A percentile compares a stretch with the other conserved stretches of the same genome.
These are phyloP conservation scores for Spea bombifrons DNA, from an alignment of 2,113 vertebrate species.

Conservation along the genomic window DNA sequence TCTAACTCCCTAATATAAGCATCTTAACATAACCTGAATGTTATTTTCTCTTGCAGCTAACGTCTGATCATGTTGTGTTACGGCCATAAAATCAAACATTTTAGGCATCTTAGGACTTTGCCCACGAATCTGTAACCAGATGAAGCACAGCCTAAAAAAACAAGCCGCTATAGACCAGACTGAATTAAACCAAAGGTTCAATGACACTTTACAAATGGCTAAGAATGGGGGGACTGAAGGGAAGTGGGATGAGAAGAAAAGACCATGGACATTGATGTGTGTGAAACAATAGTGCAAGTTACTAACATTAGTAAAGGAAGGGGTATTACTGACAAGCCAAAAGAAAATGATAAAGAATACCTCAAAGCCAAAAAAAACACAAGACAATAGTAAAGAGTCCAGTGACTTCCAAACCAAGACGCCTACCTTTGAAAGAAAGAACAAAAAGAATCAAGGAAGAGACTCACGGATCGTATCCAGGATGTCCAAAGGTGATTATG, in stretches of 20 bases:
- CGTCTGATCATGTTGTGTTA: no score
- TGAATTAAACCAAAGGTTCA: neutral
- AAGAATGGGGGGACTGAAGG: neutral
- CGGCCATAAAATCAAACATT: no score
- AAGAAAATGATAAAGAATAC: neutral
- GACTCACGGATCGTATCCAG: neutral
- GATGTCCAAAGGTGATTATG: conserved; percentile 6
- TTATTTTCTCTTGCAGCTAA: no score
- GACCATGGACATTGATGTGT: neutral
- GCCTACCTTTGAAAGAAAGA: conserved; percentile 7
- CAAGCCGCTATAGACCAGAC: conserved; percentile 4
- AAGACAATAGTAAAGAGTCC: neutral
- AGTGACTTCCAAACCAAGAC: neutral
- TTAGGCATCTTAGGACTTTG: no score
- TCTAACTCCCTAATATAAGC: no score
- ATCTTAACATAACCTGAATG: no score
- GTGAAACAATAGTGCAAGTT: neutral
- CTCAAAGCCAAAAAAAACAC: neutral
- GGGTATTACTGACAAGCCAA: neutral
- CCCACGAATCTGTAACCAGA: neutral
- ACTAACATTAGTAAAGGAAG: neutral
- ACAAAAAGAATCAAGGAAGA: neutral
- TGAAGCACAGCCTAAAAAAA: conserved; percentile 11
- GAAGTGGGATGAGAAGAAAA: conserved; percentile 1
- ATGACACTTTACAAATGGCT: neutral